Conservation (phyloP, 2,888 invertebrate genomes). For the Limnephilus auricula region DNA sequence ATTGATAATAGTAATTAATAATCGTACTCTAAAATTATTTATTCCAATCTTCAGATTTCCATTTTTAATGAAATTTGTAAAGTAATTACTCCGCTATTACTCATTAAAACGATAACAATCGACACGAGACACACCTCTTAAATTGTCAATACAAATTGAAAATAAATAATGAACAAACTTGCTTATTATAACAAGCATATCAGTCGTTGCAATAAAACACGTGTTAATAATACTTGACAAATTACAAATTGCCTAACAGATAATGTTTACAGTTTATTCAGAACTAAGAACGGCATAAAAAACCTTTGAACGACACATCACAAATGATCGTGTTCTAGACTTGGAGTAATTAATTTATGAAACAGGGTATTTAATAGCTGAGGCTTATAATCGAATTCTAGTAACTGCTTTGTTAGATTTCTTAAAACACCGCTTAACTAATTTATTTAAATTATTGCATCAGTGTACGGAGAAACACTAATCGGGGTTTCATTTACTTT, state of each 20-base stretch:
- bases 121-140: neutral
- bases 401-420: slow-evolving; percentile 11
- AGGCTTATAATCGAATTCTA: neutral
- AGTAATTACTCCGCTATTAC: neutral
- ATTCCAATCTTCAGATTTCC: neutral
- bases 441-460: neutral
- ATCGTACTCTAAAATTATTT: neutral
- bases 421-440: neutral
- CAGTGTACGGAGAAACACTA: neutral
- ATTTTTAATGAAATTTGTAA: neutral
- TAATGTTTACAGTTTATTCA: neutral
- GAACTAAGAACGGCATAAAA: neutral
- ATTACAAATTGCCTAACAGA: slow-evolving; percentile 5
- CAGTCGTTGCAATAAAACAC: slow-evolving; percentile 15
- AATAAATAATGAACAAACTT: neutral
- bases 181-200: neutral
- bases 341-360: slow-evolving; percentile 4
- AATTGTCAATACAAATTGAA: neutral
- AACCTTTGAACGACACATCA: slow-evolving; percentile 31
- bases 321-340: slow-evolving; percentile 9
- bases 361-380: neutral
- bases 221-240: slow-evolving; percentile 11
- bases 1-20: neutral
- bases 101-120: neutral
- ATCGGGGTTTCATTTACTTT: neutral